Conservation (phyloP, 2,113 vertebrate species). For the Prionailurus viverrinus region DNA sequence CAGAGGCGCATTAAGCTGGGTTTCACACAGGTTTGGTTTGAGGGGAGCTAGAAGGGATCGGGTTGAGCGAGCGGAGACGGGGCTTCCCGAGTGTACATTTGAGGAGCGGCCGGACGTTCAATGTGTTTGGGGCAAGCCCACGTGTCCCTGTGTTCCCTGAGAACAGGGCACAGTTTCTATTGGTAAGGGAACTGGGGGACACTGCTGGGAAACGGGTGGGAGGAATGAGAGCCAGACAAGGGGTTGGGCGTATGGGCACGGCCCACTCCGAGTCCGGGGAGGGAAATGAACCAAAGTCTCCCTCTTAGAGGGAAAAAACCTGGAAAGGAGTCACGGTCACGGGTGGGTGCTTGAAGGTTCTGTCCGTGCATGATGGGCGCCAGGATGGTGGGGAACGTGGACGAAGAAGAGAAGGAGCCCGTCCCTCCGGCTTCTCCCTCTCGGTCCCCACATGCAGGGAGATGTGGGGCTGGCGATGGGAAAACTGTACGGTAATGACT, state of each 20-base stretch:
- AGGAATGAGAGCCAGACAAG: not conserved
- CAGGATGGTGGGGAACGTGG: not conserved
- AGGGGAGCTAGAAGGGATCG: not conserved
- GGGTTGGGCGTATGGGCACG: fast-evolving
- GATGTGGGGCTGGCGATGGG: slow-evolving; percentile 99
- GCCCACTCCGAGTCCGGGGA: not conserved
- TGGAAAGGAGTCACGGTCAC: not conserved
- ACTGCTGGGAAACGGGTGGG: not conserved
- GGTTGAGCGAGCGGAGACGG: not conserved
- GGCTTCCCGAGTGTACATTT: not conserved
- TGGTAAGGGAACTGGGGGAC: not conserved
- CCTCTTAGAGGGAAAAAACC: not conserved
- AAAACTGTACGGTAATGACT: slow-evolving; percentile 98
- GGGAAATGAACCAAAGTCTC: not conserved
- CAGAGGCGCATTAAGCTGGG: slow-evolving; percentile 98
- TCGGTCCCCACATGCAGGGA: slow-evolving; percentile 87
- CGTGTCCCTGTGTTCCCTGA: not conserved
- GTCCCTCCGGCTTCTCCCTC: not conserved
- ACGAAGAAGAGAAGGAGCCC: fast-evolving
- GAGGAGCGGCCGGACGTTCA: not conserved
- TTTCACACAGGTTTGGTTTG: slow-evolving; percentile 94
- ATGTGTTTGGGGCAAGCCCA: not conserved
- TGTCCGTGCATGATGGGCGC: not conserved
- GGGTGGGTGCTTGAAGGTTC: not conserved
- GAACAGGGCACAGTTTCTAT: not conserved